These are phyloP conservation scores for Tupiocoris notatus DNA, from an alignment of 2,888 invertebrate genomes.

Conservation along the genomic window DNA sequence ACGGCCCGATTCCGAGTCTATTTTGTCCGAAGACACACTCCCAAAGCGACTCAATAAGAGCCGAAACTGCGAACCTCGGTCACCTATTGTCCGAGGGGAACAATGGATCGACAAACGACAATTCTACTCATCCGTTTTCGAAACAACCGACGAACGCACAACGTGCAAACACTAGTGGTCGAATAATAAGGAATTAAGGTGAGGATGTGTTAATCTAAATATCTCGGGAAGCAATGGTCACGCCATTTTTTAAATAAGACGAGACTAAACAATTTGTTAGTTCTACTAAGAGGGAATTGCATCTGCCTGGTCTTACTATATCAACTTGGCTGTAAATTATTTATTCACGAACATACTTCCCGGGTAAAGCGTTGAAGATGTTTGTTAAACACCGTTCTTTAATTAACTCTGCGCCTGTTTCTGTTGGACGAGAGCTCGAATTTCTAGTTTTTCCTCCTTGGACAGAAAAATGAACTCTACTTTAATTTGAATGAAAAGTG, in stretches of 20 bases:
- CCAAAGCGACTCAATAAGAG: not conserved
- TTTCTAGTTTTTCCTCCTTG: no score
- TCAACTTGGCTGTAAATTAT: no score
- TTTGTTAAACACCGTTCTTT: no score
- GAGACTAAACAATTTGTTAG: no score
- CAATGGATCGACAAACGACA: not conserved
- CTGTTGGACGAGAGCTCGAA: no score
- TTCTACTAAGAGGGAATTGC: no score
- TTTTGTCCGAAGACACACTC: not conserved
- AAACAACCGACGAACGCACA: not conserved
- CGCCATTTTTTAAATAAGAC: not conserved
- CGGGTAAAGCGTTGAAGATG: no score
- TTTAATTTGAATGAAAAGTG: no score
- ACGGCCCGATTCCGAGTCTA: not conserved
- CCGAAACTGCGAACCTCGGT: not conserved
- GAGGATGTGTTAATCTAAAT: not conserved
- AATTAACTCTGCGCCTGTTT: no score
- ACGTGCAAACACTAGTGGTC: not conserved
- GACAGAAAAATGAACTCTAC: no score
- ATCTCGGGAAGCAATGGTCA: not conserved
- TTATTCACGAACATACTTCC: no score
- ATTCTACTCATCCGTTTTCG: not conserved
- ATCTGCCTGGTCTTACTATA: no score
- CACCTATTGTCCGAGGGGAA: not conserved
- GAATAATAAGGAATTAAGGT: not conserved